Base-by-base conservation (phyloP, 2,113 vertebrate genomes). In the Orcinus orca region DNA sequence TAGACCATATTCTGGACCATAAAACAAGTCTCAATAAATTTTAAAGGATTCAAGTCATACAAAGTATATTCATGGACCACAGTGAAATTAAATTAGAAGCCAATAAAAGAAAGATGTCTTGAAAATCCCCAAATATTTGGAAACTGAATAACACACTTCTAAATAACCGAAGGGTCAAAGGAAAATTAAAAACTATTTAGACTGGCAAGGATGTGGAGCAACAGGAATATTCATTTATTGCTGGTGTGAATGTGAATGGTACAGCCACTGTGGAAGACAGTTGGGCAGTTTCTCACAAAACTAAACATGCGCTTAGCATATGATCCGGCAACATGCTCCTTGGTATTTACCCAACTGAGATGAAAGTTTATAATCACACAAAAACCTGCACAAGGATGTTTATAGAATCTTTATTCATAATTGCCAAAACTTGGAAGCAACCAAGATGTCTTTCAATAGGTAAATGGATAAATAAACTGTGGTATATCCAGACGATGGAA, bases 41-140 rank as follows among this genome's bases (percentile, higher is more conserved):
- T 76, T 67, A 84, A 83, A 70, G 33, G 20, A 38, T 93, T 68
- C 47, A 70, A 25, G 73, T 87, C 36, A 36, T 53, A 95, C 53
- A 60, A 85, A 95, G 21, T 80, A 79, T 41, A n/a, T 70, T 92
- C n/a, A 65, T 36, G 65, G 44, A 63, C 47, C 20, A 67, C 44
- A 67, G 68, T 95, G 73, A 91, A 95, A 53, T 87, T 67, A 88
- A 88, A 53, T 88, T 74, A 96, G 77, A 74, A 76, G 38, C 60
- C 58, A 96, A 67, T 90, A 95, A 77, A 84, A 88, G 70, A 94
- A 94, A 76, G 85, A 63, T 50, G 62, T 73, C 86, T 85, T 87
- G 80, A 73, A 96, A 83, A 55, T 65, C 11, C 36, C 73, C 80
- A 73, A 79, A 38, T 58, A 65, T 86, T 93, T 74, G 36, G 14